phyloP scores from a whole-genome alignment of 1,140 invertebrate genomes.

The Arctopsyche grandis region DNA sequence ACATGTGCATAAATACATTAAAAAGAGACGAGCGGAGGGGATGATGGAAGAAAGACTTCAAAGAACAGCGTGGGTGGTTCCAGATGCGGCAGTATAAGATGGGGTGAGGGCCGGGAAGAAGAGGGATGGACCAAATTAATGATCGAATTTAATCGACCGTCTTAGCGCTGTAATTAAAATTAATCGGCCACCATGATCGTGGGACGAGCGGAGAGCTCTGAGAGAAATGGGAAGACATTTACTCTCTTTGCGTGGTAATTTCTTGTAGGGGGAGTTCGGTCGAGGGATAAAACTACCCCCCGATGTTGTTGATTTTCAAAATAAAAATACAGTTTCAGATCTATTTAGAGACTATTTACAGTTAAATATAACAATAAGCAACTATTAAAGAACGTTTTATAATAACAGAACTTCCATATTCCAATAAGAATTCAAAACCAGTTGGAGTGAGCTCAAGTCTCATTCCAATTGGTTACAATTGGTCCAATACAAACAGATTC shows the following conservation, averaged over 20 bases:
- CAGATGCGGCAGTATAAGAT: neutral
- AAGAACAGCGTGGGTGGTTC: neutral
- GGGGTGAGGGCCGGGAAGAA: conserved; percentile 26
- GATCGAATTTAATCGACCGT: conserved; percentile 55
- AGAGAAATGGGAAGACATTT: conserved; percentile 43
- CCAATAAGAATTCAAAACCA: too few relatives aligned
- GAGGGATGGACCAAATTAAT: conserved; percentile 53
- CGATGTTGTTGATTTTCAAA: neutral
- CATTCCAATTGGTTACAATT: too few relatives aligned
- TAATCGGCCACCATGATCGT: conserved; percentile 49
- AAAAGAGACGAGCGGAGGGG: neutral
- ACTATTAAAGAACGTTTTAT: too few relatives aligned
- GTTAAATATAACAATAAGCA: too few relatives aligned
- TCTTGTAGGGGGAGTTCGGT: conserved; percentile 3
- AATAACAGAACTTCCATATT: too few relatives aligned
- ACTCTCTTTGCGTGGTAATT: conserved; percentile 41
- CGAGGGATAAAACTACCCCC: neutral
- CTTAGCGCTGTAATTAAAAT: conserved; percentile 55
- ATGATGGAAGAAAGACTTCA: conserved; percentile 9
- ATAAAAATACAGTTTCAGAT: neutral
- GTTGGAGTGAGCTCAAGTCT: too few relatives aligned
- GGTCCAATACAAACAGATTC: too few relatives aligned
- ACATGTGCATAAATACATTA: neutral
- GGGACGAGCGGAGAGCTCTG: conserved; percentile 34
- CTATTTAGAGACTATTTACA: neutral